phyloP scores from a whole-genome alignment of 1,140 invertebrate species.

The Dreissena polymorpha region DNA sequence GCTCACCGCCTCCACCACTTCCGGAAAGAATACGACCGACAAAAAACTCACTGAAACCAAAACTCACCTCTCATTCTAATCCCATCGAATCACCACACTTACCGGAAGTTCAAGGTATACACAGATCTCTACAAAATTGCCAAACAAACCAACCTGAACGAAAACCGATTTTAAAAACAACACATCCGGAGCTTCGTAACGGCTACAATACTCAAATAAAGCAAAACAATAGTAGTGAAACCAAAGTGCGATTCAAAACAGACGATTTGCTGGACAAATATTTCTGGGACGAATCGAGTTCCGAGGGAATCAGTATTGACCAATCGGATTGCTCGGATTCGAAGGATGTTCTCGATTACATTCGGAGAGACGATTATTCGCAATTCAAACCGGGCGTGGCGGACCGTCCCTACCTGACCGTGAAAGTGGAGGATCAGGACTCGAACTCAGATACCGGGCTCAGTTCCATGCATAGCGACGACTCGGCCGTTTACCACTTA shows the following conservation, averaged over 20 bases:
- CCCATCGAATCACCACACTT: too few species aligned
- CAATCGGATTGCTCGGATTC: constrained; percentile 54
- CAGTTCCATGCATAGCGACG: constrained; percentile 64
- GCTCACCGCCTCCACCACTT: constrained; percentile 14
- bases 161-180: constrained; percentile 53
- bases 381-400: constrained; percentile 28
- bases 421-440: constrained; percentile 80
- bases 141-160: constrained; percentile 25
- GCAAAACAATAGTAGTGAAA: constrained; percentile 22
- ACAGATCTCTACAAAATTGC: background rate
- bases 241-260: constrained; percentile 53
- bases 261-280: constrained; percentile 48
- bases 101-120: background rate
- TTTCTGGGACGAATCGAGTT: constrained; percentile 57
- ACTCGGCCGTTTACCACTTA: constrained; percentile 55
- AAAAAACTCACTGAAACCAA: background rate
- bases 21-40: constrained; percentile 33
- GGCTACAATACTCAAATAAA: constrained; percentile 26
- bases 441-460: constrained; percentile 83
- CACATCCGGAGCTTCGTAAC: constrained; percentile 19
- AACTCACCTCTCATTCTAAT: background rate
- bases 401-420: constrained; percentile 83
- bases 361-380: constrained; percentile 19
- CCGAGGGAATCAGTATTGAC: constrained; percentile 56
- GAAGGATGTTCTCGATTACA: constrained; percentile 53